phyloP scores from a whole-genome alignment of 1,140 invertebrate genomes.

The Nephotettix cincticeps region DNA sequence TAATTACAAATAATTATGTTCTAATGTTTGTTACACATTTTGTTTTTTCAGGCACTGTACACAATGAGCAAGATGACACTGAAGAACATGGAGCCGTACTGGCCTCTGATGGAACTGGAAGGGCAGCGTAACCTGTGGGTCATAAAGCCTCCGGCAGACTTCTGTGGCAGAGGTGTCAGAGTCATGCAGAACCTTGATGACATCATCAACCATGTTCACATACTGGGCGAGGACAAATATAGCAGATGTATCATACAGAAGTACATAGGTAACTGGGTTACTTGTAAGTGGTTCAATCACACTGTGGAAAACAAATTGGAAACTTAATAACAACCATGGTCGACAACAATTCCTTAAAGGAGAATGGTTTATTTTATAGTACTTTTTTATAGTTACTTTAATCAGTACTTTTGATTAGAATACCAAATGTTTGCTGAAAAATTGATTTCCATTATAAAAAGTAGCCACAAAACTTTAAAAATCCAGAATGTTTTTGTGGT shows the following conservation, averaged over 20 bases:
- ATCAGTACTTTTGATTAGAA: too few species aligned
- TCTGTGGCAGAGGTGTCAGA: slow-evolving; percentile 85
- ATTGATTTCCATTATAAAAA: too few species aligned
- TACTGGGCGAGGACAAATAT: slow-evolving; percentile 60
- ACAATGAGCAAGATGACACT: slow-evolving; percentile 53
- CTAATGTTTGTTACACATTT: background rate
- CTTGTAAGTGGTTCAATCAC: background rate
- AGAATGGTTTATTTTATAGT: slow-evolving; percentile 21
- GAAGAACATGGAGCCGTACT: slow-evolving; percentile 61
- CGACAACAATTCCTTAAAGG: background rate
- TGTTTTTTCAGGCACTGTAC: slow-evolving; percentile 48
- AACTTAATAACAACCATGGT: background rate
- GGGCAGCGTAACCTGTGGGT: slow-evolving; percentile 91
- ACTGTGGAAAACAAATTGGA: background rate
- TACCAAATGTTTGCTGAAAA: too few species aligned
- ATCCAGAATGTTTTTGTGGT: too few species aligned
- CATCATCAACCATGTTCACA: slow-evolving; percentile 69
- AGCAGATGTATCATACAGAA: slow-evolving; percentile 90
- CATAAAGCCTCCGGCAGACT: slow-evolving; percentile 91
- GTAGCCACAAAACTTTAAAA: too few species aligned
- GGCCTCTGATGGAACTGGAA: slow-evolving; percentile 81
- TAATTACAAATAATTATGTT: background rate
- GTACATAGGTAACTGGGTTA: slow-evolving; percentile 93
- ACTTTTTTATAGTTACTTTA: too few species aligned
- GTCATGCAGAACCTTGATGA: slow-evolving; percentile 84